Conservation (phyloP, 2,113 vertebrate species). For the Lutjanus erythropterus region DNA sequence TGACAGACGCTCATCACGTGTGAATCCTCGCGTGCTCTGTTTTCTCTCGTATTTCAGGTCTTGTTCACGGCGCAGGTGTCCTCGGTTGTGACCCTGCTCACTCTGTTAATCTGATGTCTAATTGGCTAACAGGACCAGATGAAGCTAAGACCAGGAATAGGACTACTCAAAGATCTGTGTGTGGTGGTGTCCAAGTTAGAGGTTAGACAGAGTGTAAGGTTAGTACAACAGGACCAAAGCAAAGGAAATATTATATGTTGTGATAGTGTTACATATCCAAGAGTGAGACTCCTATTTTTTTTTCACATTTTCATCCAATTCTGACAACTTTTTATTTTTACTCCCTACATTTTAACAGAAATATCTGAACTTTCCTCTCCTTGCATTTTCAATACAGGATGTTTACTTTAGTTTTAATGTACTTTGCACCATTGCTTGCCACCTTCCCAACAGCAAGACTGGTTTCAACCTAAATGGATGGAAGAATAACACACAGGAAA, state of each 20-base stretch:
- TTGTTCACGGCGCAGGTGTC: slow-evolving; percentile 3
- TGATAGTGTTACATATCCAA: too few relatives aligned
- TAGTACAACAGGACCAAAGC: not conserved
- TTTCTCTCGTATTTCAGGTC: not conserved
- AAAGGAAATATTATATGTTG: not conserved
- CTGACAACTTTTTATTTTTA: too few relatives aligned
- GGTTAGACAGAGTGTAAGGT: not conserved
- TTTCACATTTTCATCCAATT: not conserved
- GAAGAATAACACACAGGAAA: too few relatives aligned
- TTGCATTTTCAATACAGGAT: too few relatives aligned
- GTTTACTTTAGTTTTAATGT: too few relatives aligned
- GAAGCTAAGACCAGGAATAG: slow-evolving; percentile 51
- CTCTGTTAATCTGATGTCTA: slow-evolving; percentile 56
- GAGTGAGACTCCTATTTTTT: not conserved
- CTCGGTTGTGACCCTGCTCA: not conserved
- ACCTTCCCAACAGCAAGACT: too few relatives aligned
- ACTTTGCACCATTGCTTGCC: too few relatives aligned
- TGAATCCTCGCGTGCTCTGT: not conserved
- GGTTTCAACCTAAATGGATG: too few relatives aligned
- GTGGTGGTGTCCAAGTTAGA: not conserved
- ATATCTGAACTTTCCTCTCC: too few relatives aligned
- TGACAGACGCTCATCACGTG: not conserved
- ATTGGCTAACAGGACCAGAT: slow-evolving; percentile 61
- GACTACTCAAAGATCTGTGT: not conserved
- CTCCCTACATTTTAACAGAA: not conserved